phyloP scores from a whole-genome alignment of 92 coral and sea anemone genomes.

The Parazoanthus darwini region DNA sequence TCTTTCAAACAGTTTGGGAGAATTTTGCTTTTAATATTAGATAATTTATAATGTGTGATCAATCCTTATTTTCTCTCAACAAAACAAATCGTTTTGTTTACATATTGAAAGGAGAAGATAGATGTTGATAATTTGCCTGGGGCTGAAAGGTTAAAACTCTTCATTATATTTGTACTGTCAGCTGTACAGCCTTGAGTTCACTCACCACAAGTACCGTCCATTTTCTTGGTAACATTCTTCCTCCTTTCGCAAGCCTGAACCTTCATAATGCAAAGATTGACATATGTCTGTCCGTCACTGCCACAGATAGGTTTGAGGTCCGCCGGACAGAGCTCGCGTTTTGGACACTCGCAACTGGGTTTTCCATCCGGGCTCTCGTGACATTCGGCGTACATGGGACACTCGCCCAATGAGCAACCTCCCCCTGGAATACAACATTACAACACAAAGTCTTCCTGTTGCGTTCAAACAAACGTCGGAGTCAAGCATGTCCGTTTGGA shows the following conservation, averaged over 20 bases:
- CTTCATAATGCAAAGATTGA: conserved; percentile 46
- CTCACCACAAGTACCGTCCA: conserved; percentile 58
- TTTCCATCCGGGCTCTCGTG: conserved; percentile 80
- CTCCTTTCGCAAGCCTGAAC: conserved; percentile 44
- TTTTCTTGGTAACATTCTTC: conserved; percentile 42
- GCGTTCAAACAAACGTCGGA: too few species aligned
- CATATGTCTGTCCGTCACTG: conserved; percentile 49
- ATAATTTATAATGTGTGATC: too few species aligned
- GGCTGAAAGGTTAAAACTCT: too few species aligned
- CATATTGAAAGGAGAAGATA: too few species aligned
- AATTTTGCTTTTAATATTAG: too few species aligned
- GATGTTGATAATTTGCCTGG: too few species aligned
- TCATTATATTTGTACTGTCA: background rate
- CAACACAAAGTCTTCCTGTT: too few species aligned
- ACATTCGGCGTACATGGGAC: conserved; percentile 81
- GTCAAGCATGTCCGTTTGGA: too few species aligned
- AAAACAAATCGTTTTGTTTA: too few species aligned
- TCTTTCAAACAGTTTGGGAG: too few species aligned
- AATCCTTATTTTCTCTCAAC: too few species aligned
- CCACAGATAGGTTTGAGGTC: conserved; percentile 39
- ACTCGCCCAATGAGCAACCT: conserved; percentile 80
- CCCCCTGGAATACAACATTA: conserved; percentile 54
- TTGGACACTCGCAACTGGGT: conserved; percentile 88
- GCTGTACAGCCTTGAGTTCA: background rate
- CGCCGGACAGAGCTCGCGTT: conserved; percentile 61